Percentiles rank a stretch among this genome's conserved stretches.
phyloP scores from a whole-genome alignment of 2,113 vertebrate species.

The Rousettus leschenaultii region DNA sequence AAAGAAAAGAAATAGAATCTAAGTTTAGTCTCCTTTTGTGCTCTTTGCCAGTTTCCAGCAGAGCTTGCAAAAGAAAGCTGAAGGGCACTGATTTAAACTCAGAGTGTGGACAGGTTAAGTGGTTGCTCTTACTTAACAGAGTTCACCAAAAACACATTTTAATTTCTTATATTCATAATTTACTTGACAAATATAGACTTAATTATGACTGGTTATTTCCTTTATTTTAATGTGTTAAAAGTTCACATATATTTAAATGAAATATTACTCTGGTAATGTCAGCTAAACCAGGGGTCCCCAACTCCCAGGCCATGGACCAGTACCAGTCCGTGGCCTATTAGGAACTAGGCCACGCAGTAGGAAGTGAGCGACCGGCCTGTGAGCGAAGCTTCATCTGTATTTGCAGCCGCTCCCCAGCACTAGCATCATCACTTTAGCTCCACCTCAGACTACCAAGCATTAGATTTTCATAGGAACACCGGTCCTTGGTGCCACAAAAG shows the following conservation, averaged over 20 bases:
- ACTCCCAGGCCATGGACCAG: too few relatives aligned
- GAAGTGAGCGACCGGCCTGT: too few relatives aligned
- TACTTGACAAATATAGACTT: background rate
- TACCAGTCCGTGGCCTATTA: too few relatives aligned
- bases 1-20: slow-evolving; percentile 22
- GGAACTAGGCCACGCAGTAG: too few relatives aligned
- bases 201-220: background rate
- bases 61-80: background rate
- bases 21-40: background rate
- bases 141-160: background rate
- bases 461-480: too few relatives aligned
- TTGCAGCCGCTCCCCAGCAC: too few relatives aligned
- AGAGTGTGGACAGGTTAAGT: slow-evolving; percentile 23
- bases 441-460: too few relatives aligned
- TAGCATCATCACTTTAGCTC: too few relatives aligned
- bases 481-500: too few relatives aligned
- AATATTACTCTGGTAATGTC: background rate
- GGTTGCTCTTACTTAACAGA: background rate
- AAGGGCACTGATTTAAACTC: slow-evolving; percentile 2
- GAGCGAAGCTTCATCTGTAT: too few relatives aligned
- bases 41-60: slow-evolving; percentile 35
- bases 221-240: slow-evolving; percentile 28
- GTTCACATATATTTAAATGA: background rate
- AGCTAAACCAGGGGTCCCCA: background rate
- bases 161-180: slow-evolving; percentile 48